A percentile compares a stretch with the other conserved stretches of the same genome.
These are phyloP conservation scores for Ceriagrion tenellum DNA, from an alignment of 2,888 invertebrate genomes.

Conservation along the genomic window DNA sequence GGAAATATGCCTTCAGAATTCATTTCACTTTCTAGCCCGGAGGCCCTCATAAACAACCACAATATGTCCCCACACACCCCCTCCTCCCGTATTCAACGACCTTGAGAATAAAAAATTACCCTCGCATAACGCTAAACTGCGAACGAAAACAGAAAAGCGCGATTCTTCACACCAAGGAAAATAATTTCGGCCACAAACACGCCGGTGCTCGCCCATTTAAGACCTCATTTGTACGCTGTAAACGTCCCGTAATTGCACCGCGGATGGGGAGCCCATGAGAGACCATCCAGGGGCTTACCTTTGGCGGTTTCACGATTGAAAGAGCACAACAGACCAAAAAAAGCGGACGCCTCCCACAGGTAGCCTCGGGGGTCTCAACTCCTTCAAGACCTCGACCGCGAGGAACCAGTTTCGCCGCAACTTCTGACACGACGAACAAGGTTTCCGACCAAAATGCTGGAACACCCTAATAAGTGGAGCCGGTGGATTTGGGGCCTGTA, in stretches of 20 bases:
- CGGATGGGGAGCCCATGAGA: not conserved
- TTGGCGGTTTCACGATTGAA: not conserved
- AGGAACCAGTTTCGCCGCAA: slow-evolving; percentile 1
- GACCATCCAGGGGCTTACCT: not conserved
- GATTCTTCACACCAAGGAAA: not conserved
- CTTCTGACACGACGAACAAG: not conserved
- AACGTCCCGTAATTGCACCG: not conserved
- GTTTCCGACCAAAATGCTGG: not conserved
- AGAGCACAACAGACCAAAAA: not conserved
- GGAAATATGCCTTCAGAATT: too few species aligned
- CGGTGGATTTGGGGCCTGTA: not conserved
- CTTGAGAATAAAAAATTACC: not conserved
- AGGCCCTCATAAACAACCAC: too few species aligned
- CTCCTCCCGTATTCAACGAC: not conserved
- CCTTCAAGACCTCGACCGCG: not conserved
- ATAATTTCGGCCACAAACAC: not conserved
- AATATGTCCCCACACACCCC: not conserved
- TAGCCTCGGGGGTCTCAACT: not conserved
- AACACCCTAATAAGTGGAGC: not conserved
- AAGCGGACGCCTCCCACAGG: not conserved
- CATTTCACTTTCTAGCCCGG: too few species aligned
- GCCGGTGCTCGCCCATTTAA: not conserved
- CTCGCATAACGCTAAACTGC: not conserved
- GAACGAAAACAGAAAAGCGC: not conserved
- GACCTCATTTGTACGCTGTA: not conserved